Conservation (phyloP, 2,797 vertebrate genomes). For the Cetoscarus ocellatus region DNA sequence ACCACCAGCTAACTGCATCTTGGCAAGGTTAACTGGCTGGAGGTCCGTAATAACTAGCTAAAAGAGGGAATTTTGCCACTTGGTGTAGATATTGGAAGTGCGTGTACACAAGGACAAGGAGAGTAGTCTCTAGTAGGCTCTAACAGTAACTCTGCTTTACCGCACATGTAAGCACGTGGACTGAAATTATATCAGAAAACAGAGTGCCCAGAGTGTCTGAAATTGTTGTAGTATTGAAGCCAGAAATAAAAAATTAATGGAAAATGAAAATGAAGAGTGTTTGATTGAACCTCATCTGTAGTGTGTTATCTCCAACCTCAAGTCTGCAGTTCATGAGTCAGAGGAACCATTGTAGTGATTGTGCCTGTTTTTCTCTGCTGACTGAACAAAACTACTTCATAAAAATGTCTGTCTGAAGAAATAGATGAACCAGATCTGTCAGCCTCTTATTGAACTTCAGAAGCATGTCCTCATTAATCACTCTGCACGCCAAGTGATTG, state of each 20-base stretch:
- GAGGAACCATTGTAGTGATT: slow-evolving; percentile 34
- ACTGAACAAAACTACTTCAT: slow-evolving; percentile 32
- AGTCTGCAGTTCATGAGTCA: slow-evolving; percentile 47
- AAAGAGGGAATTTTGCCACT: no score
- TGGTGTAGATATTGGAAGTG: no score
- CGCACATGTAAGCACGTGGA: no score
- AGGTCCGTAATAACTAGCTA: no score
- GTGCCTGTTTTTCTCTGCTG: slow-evolving; percentile 37
- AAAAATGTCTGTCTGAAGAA: slow-evolving; percentile 35
- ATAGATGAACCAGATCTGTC: slow-evolving; percentile 37
- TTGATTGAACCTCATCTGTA: slow-evolving; percentile 5
- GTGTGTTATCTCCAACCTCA: slow-evolving; percentile 23
- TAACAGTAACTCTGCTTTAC: no score
- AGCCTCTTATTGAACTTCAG: slow-evolving; percentile 18
- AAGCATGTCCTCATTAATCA: slow-evolving; percentile 33
- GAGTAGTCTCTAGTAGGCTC: no score
- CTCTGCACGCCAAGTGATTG: slow-evolving; percentile 6
- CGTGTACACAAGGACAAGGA: no score
- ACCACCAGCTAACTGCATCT: no score
- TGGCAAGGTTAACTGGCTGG: no score
- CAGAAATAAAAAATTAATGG: slow-evolving; percentile 7
- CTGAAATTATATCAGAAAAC: no score
- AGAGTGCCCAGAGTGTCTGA: not conserved
- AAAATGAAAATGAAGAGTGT: not conserved
- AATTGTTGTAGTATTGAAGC: not conserved